Evolutionary conservation across 2,888 invertebrate genomes (phyloP).

Genomic region (Andrena haemorrhoa): DNA sequence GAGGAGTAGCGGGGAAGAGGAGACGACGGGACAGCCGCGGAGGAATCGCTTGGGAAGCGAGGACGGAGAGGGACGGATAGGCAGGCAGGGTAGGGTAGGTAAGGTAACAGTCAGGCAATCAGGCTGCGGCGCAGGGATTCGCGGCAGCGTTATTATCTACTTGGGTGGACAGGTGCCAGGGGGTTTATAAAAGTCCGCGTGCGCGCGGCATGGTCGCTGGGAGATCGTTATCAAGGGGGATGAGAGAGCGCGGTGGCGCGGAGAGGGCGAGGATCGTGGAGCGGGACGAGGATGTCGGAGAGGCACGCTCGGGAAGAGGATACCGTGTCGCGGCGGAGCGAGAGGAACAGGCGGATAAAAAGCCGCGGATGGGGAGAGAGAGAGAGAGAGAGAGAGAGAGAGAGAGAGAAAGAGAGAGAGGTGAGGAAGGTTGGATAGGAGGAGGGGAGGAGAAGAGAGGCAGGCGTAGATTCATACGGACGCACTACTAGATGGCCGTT

Average conservation of each 20-base stretch:
- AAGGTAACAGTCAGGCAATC: conserved; percentile 78
- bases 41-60: conserved; percentile 32
- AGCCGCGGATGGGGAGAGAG: background rate
- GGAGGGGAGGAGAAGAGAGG: conserved; percentile 2
- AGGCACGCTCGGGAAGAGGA: background rate
- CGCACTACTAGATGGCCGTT: conserved; percentile 72
- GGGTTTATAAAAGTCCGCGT: conserved; percentile 73
- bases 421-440: background rate
- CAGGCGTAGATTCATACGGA: conserved; percentile 73
- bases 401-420: background rate
- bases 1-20: conserved; percentile 36
- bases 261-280: background rate
- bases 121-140: conserved; percentile 74
- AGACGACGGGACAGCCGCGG: conserved; percentile 29
- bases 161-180: conserved; percentile 82
- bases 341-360: background rate
- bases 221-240: conserved; percentile 79
- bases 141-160: conserved; percentile 80
- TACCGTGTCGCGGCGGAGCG: background rate
- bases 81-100: conserved; percentile 66
- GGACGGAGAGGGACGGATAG: conserved; percentile 20
- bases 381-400: background rate
- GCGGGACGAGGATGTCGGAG: background rate
- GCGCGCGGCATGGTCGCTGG: conserved; percentile 69
- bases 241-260: conserved; percentile 42